Base-by-base conservation (phyloP, 1,140 invertebrate species). In the Chlorops oryzae region DNA sequence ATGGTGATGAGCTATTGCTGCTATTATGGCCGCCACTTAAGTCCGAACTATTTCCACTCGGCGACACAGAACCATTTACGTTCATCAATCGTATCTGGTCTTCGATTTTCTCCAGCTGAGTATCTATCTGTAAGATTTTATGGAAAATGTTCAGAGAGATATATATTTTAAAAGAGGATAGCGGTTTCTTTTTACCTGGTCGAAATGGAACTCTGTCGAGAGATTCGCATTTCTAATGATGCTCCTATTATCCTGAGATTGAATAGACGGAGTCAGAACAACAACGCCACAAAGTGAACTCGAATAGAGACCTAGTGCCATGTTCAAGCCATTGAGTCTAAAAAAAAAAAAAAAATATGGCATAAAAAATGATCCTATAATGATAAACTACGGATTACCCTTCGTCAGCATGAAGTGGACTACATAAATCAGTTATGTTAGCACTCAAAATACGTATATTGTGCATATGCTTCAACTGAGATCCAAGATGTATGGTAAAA, bases 391-490 rank as follows among this genome's bases (percentile, higher is more conserved):
- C n/a, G n/a, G n/a, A 46, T 52, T 60, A 74, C 73, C 69, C 59
- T 68, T 79, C 75, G 57, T 82, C 79, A 32, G 74, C 75, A 50
- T 78, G 77, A 55, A 72, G 28, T 0, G 70, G 69, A 52, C 81
- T 78, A 71, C 92, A 95, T 52, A 97, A 80, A 63, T 96, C 89
- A 55, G 96, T 79, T 23, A 89, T 80, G 74, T 94, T 84, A 10
- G 85, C 85, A 54, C 89, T 87, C 6, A 97, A 75, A 47, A 99
- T 84, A 43, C 95, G 78, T 56, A 98, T 86, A 75, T 99, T 99
- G 73, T 99, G 94, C 79, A 94, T 98, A 65, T 96, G 92, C 75
- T 99, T 99, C 74, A 98, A 81, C 75, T 99, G 96, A 3, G 93
- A 92, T 50, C 95, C 95, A 48, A 97, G 77, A 77, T 97, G 92